Base-by-base conservation (phyloP, 2,888 invertebrate genomes). In the Tenthredo amoena region DNA sequence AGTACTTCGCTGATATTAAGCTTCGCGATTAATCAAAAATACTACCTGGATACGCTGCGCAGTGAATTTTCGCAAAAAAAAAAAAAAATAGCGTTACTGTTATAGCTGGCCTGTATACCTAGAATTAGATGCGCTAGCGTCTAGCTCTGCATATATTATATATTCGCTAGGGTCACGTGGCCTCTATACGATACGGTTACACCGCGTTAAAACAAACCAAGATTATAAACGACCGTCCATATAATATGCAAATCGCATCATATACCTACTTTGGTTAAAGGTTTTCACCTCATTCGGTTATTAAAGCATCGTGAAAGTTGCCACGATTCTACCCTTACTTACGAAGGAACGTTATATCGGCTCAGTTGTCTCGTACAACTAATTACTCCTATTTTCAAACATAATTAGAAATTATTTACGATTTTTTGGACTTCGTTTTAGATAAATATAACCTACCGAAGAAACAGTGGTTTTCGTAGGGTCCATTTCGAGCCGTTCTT, bases 91-190 rank as follows among this genome's bases (percentile, higher is more conserved):
- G 43, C 74, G 74, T 74, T 26, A 74, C 72, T 72, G 47, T 31
- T 77, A n/a, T 77, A 77, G 12, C 50, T 15, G 18, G 43, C 12
- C 15, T 77, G 26, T 31, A 40, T 76, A 47, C 21, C 26, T 47
- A 47, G 40, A 55, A 77, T 77, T 50, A 31, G 77, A 77, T 77
- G 26, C 77, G 77, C 77, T 47, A 77, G 55, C 77, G 68, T 68
- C 31, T 43, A 77, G 47, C 34, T 26, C 18, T 77, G 77, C 77
- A 50, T 50, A 47, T 34, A 77, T 77, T 77, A 77, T 55, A 55
- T 77, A 77, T 77, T 77, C 31, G 77, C 50, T 34, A 77, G 31
- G 77, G 77, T 77, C 77, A 50, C 50, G 50, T 77, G 77, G 26
- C 77, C 34, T 47, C n/a, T 37, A 55, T 26, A 55, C 50, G 77